Evolutionary conservation across 92 coral and sea anemone species (phyloP).

Genomic region (Pocillopora meandrina): DNA sequence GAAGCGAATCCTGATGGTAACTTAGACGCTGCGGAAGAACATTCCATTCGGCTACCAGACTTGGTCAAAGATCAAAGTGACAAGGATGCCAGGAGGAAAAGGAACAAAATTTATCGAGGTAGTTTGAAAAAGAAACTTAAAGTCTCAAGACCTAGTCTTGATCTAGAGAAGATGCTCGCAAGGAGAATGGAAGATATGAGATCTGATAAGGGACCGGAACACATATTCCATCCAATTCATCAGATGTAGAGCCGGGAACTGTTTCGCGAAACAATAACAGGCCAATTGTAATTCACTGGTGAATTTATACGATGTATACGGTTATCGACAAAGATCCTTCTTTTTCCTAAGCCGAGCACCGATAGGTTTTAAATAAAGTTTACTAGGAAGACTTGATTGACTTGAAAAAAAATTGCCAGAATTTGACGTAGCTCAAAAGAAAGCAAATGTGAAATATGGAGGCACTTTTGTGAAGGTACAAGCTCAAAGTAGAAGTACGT

Average conservation of each 20-base stretch:
- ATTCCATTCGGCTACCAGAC: neutral
- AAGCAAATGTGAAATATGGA: neutral
- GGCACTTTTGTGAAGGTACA: neutral
- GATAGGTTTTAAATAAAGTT: neutral
- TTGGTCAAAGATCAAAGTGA: constrained; percentile 4
- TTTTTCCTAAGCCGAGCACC: neutral
- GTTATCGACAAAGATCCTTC: neutral
- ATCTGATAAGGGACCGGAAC: constrained; percentile 26
- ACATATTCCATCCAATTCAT: constrained; percentile 43
- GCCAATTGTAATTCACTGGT: constrained; percentile 12
- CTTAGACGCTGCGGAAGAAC: neutral
- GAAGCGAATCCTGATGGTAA: neutral
- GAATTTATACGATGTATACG: too few species aligned
- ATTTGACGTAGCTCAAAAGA: neutral
- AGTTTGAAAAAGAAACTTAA: constrained; percentile 53
- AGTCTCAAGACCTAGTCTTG: constrained; percentile 64
- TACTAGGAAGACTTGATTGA: neutral
- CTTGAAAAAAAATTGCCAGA: neutral
- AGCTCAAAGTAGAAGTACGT: constrained; percentile 4
- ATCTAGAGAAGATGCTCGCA: constrained; percentile 65
- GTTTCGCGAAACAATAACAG: constrained; percentile 25
- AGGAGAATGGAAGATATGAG: constrained; percentile 19
- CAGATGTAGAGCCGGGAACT: constrained; percentile 5
- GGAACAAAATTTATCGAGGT: constrained; percentile 37
- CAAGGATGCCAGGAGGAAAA: constrained; percentile 42